phyloP scores from a whole-genome alignment of 1,140 invertebrate species.

The Drosophila jambulina region DNA sequence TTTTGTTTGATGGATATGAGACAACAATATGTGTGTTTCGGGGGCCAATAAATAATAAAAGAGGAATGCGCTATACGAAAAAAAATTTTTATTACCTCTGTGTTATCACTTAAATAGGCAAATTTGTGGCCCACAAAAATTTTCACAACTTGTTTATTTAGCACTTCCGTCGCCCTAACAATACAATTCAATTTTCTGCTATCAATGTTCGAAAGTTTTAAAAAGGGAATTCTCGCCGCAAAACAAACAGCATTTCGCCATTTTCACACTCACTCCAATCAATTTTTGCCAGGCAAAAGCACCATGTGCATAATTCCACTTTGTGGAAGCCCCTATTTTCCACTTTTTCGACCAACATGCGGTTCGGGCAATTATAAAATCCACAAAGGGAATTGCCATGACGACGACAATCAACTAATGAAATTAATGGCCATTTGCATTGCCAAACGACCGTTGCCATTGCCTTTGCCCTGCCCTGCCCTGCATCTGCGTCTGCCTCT shows the following conservation, averaged over 20 bases:
- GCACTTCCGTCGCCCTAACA: background rate
- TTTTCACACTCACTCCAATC: constrained; percentile 45
- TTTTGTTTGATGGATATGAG: constrained; percentile 41
- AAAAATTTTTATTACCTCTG: constrained; percentile 4
- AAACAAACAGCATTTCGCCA: constrained; percentile 32
- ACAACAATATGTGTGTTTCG: constrained; percentile 4
- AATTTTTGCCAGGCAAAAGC: constrained; percentile 13
- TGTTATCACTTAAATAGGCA: background rate
- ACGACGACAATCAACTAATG: constrained; percentile 65
- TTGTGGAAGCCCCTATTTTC: background rate
- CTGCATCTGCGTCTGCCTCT: constrained; percentile 2
- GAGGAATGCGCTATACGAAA: background rate
- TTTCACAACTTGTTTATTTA: background rate
- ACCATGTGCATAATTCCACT: constrained; percentile 35
- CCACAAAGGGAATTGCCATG: constrained; percentile 61
- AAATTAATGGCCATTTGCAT: constrained; percentile 61
- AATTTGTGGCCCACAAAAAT: background rate
- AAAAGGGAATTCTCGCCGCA: constrained; percentile 12
- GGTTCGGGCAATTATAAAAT: constrained; percentile 53
- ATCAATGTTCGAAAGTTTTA: background rate
- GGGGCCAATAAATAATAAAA: constrained; percentile 20
- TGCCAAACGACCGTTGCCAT: constrained; percentile 12
- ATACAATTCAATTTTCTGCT: background rate
- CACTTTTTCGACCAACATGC: constrained; percentile 20
- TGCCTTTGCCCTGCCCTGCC: background rate